phyloP scores from a whole-genome alignment of 2,797 vertebrate genomes.

The Eidolon dupreanum region DNA sequence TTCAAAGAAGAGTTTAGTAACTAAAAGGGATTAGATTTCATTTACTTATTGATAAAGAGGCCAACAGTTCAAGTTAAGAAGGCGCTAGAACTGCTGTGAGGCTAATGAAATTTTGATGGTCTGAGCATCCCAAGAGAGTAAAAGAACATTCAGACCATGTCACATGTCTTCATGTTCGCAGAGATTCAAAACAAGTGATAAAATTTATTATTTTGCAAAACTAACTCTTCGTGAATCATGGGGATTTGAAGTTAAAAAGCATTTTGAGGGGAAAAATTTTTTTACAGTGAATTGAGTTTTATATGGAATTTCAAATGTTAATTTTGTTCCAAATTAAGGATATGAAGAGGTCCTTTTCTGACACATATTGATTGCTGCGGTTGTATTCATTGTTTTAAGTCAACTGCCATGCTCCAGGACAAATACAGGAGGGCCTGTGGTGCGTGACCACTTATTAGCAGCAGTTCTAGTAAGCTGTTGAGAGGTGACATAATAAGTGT shows the following conservation, averaged over 20 bases:
- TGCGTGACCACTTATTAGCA: constrained; percentile 41
- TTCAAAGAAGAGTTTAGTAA: constrained; percentile 78
- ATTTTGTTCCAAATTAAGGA: constrained; percentile 43
- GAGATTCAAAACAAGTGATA: constrained; percentile 68
- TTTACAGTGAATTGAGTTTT: constrained; percentile 25
- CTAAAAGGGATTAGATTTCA: constrained; percentile 78
- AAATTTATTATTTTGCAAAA: constrained; percentile 62
- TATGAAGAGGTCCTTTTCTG: not conserved
- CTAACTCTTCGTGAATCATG: constrained; percentile 55
- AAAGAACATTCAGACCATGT: constrained; percentile 34
- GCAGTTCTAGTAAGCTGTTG: not conserved
- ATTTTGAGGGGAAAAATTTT: not conserved
- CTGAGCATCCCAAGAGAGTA: constrained; percentile 58
- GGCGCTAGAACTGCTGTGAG: constrained; percentile 71
- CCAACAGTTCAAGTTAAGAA: constrained; percentile 78
- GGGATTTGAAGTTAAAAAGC: constrained; percentile 49
- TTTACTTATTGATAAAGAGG: constrained; percentile 83
- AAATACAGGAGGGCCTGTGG: constrained; percentile 19
- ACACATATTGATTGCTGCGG: not conserved
- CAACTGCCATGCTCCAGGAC: not conserved
- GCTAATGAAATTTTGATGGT: constrained; percentile 83
- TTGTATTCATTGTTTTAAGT: not conserved
- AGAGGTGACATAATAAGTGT: constrained; percentile 53
- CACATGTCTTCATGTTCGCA: not conserved
- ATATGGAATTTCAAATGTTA: constrained; percentile 57